Conservation (phyloP, 2,888 invertebrate genomes). For the Pinctada fucata region DNA sequence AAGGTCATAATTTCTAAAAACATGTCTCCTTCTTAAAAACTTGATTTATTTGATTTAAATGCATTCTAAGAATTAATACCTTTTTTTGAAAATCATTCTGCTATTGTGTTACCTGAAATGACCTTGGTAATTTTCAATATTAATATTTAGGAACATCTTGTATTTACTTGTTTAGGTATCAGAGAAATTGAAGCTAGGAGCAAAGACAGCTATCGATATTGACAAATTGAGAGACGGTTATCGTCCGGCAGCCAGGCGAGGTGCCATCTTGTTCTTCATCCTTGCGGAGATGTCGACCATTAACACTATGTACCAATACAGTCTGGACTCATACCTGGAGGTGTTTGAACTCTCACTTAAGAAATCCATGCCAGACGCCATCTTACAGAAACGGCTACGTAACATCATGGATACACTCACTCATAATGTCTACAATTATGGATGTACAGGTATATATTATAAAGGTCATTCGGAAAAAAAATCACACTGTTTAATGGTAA, state of each 20-base stretch:
- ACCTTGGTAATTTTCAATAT: no score
- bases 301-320: constrained; percentile 95
- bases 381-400: constrained; percentile 84
- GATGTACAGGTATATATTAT: constrained; percentile 84
- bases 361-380: constrained; percentile 89
- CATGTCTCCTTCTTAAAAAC: no score
- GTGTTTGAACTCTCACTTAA: constrained; percentile 89
- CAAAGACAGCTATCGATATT: constrained; percentile 87
- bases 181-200: constrained; percentile 87
- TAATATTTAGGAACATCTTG: no score
- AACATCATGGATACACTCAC: constrained; percentile 92
- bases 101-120: no score
- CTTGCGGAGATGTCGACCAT: constrained; percentile 92
- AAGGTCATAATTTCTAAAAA: no score
- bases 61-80: no score
- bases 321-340: constrained; percentile 89
- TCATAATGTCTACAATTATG: constrained; percentile 92
- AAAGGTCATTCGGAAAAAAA: no score
- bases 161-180: constrained; percentile 79
- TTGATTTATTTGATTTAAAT: no score
- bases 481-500: no score
- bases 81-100: no score
- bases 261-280: constrained; percentile 93
- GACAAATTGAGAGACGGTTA: constrained; percentile 91
- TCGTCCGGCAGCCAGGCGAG: constrained; percentile 89